Conservation (phyloP, 2,888 invertebrate species). For the Bembecia ichneumoniformis region DNA sequence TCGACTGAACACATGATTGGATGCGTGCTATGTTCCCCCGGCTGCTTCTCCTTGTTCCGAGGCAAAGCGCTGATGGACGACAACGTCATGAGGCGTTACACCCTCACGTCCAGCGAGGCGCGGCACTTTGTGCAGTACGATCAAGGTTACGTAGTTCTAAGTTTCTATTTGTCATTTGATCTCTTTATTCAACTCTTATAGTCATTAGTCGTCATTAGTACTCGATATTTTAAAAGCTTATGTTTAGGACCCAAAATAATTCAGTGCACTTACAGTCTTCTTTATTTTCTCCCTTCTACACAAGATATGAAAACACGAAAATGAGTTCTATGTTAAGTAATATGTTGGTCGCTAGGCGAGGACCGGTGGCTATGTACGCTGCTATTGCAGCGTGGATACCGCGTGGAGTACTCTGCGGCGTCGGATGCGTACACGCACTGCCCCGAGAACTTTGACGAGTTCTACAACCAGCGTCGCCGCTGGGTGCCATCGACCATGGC, state of each 20-base stretch:
- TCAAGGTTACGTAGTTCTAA: slow-evolving; percentile 73
- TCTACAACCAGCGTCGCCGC: slow-evolving; percentile 93
- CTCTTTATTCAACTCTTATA: no score
- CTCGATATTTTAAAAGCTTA: no score
- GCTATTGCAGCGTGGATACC: slow-evolving; percentile 90
- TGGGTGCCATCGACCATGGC: slow-evolving; percentile 98
- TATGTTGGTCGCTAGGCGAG: slow-evolving; percentile 74
- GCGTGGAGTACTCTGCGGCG: slow-evolving; percentile 95
- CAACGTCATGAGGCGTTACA: slow-evolving; percentile 91
- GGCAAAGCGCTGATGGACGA: slow-evolving; percentile 92
- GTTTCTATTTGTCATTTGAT: no score
- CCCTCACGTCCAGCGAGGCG: slow-evolving; percentile 82
- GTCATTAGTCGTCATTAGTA: no score
- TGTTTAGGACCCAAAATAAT: no score
- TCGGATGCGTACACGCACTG: slow-evolving; percentile 96
- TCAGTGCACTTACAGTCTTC: no score
- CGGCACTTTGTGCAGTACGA: slow-evolving; percentile 92
- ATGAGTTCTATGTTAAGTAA: neutral
- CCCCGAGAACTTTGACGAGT: slow-evolving; percentile 92
- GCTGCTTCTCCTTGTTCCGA: slow-evolving; percentile 92
- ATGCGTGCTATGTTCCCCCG: slow-evolving; percentile 92
- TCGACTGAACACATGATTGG: slow-evolving; percentile 92
- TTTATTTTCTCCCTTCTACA: no score
- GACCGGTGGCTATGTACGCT: slow-evolving; percentile 97
- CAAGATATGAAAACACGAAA: no score